phyloP scores from a whole-genome alignment of 2,113 vertebrate genomes.

The Henicopernis longicauda region DNA sequence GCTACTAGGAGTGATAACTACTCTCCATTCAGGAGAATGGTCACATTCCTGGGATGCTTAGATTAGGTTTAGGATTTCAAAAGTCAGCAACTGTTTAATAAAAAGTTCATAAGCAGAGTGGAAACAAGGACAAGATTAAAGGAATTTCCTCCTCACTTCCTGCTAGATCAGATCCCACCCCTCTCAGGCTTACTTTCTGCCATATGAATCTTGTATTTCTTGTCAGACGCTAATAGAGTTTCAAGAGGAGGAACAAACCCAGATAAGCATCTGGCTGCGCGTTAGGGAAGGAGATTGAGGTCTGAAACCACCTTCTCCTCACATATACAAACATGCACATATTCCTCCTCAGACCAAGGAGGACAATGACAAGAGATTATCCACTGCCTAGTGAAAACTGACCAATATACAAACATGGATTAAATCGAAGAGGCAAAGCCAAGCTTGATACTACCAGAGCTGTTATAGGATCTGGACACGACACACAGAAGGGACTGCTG shows the following conservation, averaged over 20 bases:
- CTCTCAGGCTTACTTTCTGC: not conserved
- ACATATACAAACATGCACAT: not conserved
- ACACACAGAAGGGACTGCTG: not conserved
- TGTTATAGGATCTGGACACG: too few relatives aligned
- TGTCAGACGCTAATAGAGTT: not conserved
- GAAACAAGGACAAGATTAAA: conserved; percentile 59
- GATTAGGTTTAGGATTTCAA: not conserved
- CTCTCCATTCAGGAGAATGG: not conserved
- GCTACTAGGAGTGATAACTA: not conserved
- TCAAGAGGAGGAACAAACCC: conserved; percentile 7
- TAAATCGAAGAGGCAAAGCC: not conserved
- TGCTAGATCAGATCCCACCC: conserved; percentile 3
- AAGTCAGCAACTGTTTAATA: conserved; percentile 27
- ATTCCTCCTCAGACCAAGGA: not conserved
- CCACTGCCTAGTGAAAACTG: not conserved
- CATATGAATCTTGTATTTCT: conserved; percentile 24
- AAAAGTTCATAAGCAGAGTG: conserved; percentile 33
- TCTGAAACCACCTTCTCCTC: not conserved
- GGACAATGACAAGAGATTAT: not conserved
- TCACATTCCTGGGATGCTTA: conserved; percentile 7
- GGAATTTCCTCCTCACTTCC: conserved; percentile 29
- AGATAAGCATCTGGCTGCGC: not conserved
- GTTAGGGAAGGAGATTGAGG: not conserved
- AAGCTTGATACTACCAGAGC: not conserved
- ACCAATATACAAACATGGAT: not conserved